Evolutionary conservation across 2,888 invertebrate species (phyloP), one percentile per base, ranked within the genome.

Genomic region (Odontomyia ornata): DNA sequence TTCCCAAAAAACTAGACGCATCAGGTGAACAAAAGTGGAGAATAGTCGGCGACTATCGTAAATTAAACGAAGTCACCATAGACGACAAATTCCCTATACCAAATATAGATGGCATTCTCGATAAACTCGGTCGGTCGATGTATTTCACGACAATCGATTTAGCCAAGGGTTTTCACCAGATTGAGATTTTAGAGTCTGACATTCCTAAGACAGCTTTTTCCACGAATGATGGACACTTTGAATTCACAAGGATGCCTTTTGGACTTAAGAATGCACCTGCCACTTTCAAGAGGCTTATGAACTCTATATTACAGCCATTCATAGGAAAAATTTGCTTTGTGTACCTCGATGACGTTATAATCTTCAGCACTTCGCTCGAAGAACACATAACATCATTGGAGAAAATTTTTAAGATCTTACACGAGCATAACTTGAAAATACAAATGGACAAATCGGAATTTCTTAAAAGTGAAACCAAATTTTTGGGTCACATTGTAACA

Each of bases 201-300:
- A 79, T 67, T 80, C 80, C 27, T 43, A 82, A 21, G 75, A 80
- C 85, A 25, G 85, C 84, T 0, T 85, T 85, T 21, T 73, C 73
- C 11, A 73, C 73, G 13, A 60, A 57, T 36, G 7, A 11, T 9
- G 73, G 73, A 23, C 76, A 84, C 77, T 84, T 80, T 73, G 81
- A 85, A 80, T 85, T 80, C 73, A 77, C 56, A 9, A 56, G 83
- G n/a, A 83, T 85, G 83, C 83, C 83, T 0, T 83, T 85, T 78
- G 85, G 83, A 2, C 82, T 87, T 7, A 84, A 83, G 81, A 85
- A 84, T 77, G 84, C 85, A 0, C 86, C 87, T 0, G 64, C 73
- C 5, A 73, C 57, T 18, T 73, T 73, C 36, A 57, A n/a, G n/a
- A n/a, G n/a, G n/a, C n/a, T n/a, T n/a, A n/a, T n/a, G n/a, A n/a